Percentiles rank a stretch among this genome's conserved stretches.
These are phyloP conservation scores for Carassius carassius DNA, from an alignment of 2,113 vertebrate species.

Conservation along the genomic window DNA sequence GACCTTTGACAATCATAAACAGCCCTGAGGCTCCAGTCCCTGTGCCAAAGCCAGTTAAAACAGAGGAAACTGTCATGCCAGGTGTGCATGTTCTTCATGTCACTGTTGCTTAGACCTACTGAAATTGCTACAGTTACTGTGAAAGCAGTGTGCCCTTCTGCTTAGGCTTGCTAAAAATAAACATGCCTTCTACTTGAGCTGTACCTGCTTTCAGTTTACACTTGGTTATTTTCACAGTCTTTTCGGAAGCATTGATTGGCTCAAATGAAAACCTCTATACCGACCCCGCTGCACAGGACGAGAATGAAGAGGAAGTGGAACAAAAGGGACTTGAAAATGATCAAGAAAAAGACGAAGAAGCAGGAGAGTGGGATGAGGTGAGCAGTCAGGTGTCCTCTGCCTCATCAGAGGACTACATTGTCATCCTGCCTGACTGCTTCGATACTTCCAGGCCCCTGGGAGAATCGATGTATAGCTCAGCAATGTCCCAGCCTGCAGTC, in stretches of 20 bases:
- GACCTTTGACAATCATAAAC: constrained; percentile 22
- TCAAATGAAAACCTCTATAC: constrained; percentile 57
- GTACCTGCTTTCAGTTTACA: not conserved
- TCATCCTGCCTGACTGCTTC: constrained; percentile 95
- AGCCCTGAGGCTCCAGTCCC: constrained; percentile 58
- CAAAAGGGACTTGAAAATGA: constrained; percentile 53
- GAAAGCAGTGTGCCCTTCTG: not conserved
- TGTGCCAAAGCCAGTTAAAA: constrained; percentile 47
- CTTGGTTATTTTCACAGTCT: not conserved
- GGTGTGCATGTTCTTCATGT: constrained; percentile 54
- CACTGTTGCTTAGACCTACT: not conserved
- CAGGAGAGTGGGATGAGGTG: constrained; percentile 86
- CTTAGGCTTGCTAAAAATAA: not conserved
- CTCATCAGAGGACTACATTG: constrained; percentile 93
- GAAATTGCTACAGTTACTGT: not conserved
- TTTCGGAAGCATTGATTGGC: constrained; percentile 52
- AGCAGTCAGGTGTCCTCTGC: constrained; percentile 88
- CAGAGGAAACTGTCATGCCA: constrained; percentile 54
- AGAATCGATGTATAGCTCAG: constrained; percentile 93
- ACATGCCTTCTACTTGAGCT: not conserved
- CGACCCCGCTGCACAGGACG: constrained; percentile 45
- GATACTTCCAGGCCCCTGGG: constrained; percentile 92
- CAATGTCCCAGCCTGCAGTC: constrained; percentile 83
- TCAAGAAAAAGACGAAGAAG: constrained; percentile 64
- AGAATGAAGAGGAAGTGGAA: constrained; percentile 58